A percentile compares a stretch with the other conserved stretches of the same genome.
Conservation (phyloP, 1,140 invertebrate genomes). For the Phortica variegata region DNA sequence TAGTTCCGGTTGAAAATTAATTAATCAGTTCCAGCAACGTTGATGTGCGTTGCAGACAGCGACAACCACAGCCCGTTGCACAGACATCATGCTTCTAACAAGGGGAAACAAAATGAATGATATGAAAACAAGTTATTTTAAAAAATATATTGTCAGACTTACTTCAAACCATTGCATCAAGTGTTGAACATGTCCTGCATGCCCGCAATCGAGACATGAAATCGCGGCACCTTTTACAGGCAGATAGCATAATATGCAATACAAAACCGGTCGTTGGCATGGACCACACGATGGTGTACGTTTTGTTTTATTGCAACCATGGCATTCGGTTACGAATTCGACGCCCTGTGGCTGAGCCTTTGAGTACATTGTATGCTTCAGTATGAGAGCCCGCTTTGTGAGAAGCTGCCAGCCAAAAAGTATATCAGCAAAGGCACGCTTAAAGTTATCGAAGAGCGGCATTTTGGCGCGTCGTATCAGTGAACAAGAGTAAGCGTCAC, state of each 20-base stretch:
- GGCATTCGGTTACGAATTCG: constrained; percentile 77
- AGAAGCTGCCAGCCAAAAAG: constrained; percentile 79
- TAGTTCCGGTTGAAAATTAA: constrained; percentile 14
- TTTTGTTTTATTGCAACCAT: constrained; percentile 65
- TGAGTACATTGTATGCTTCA: constrained; percentile 72
- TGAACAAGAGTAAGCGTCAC: constrained; percentile 34
- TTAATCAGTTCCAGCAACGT: constrained; percentile 34
- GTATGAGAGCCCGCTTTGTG: constrained; percentile 76
- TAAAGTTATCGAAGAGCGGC: constrained; percentile 82
- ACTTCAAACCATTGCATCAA: constrained; percentile 78
- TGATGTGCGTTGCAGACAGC: constrained; percentile 69
- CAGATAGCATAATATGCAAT: constrained; percentile 82
- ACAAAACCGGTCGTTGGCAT: constrained; percentile 72
- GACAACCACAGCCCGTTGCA: constrained; percentile 84
- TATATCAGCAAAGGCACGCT: constrained; percentile 84
- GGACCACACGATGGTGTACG: constrained; percentile 64
- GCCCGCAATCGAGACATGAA: constrained; percentile 83
- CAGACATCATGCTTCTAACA: constrained; percentile 60
- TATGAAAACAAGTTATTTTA: not conserved
- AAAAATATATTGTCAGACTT: constrained; percentile 59
- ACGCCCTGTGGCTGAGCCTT: constrained; percentile 68
- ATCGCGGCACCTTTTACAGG: constrained; percentile 81
- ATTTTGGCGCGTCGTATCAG: constrained; percentile 57
- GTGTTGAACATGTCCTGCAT: constrained; percentile 86
- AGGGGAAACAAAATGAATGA: constrained; percentile 1